Conservation (phyloP, 2,113 vertebrate genomes). For the Pedionomus torquatus region DNA sequence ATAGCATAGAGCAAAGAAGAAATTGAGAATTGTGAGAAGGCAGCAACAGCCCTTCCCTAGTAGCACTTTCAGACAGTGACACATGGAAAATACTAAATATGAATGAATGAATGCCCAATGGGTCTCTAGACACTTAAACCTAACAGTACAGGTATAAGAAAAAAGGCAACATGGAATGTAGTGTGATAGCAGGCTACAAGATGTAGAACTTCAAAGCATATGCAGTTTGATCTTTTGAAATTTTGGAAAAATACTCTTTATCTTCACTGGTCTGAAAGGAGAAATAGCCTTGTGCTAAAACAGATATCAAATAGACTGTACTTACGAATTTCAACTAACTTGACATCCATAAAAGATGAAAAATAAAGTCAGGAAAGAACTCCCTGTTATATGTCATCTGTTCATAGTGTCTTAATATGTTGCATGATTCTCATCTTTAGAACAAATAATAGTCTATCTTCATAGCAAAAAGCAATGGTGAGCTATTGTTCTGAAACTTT, state of each 20-base stretch:
- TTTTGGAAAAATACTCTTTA: not conserved
- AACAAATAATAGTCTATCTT: not conserved
- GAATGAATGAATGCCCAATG: not conserved
- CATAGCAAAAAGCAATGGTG: not conserved
- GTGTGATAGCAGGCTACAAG: not conserved
- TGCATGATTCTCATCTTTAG: not conserved
- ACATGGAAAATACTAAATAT: slow-evolving; percentile 26
- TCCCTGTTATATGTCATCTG: not conserved
- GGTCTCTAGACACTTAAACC: not conserved
- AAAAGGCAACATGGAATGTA: not conserved
- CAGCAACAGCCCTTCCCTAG: not conserved
- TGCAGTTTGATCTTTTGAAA: not conserved
- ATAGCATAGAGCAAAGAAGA: not conserved
- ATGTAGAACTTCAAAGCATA: not conserved
- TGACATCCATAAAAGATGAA: not conserved
- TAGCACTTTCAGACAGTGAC: not conserved
- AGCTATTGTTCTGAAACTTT: not conserved
- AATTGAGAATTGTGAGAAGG: not conserved
- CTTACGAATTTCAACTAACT: not conserved
- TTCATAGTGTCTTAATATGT: not conserved
- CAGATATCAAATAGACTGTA: not conserved
- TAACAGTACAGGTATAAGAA: not conserved
- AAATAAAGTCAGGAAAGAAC: not conserved
- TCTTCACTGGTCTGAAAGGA: not conserved
- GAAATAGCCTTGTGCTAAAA: not conserved